These are phyloP conservation scores for Erannis defoliaria DNA, from an alignment of 2,888 invertebrate species.

Conservation along the genomic window DNA sequence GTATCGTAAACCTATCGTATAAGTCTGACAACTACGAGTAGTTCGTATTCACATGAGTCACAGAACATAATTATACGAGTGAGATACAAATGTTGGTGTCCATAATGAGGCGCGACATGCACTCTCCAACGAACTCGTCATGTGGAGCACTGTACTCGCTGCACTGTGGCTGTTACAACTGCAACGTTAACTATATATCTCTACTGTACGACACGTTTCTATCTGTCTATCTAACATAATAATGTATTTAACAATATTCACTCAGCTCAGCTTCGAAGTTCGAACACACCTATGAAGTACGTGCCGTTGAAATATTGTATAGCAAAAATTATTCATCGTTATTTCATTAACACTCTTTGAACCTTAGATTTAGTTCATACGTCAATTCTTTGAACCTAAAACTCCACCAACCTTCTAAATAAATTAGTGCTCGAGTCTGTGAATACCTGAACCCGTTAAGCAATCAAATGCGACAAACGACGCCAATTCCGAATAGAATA, in stretches of 20 bases:
- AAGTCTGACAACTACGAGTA: not conserved
- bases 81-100: constrained; percentile 11
- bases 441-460: not conserved
- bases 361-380: too few species aligned
- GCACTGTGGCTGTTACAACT: constrained; percentile 4
- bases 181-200: too few species aligned
- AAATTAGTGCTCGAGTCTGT: not conserved
- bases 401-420: not conserved
- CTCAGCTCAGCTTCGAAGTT: too few species aligned
- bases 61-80: not conserved
- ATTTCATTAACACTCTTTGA: too few species aligned
- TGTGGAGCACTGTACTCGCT: not conserved
- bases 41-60: not conserved
- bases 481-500: not conserved
- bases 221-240: too few species aligned
- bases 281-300: too few species aligned
- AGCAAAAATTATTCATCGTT: too few species aligned
- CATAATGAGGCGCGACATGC: constrained; percentile 16
- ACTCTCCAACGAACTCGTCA: constrained; percentile 14
- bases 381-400: too few species aligned
- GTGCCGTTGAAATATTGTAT: too few species aligned
- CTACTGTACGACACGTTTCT: too few species aligned
- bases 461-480: not conserved
- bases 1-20: too few species aligned
- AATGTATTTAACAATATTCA: too few species aligned